phyloP scores from a whole-genome alignment of 2,888 invertebrate species.

The Drosophila maculinotata region DNA sequence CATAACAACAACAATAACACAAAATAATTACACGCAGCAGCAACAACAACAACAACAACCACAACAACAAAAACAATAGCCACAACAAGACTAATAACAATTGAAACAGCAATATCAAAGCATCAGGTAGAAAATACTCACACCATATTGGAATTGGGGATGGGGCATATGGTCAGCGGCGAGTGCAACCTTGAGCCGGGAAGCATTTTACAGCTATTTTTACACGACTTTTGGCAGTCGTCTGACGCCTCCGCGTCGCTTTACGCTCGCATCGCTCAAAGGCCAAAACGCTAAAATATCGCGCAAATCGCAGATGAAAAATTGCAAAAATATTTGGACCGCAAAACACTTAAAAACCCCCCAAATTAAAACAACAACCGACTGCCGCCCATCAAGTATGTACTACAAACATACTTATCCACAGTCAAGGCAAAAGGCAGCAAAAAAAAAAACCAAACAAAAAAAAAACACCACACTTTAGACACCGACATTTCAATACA shows the following conservation, averaged over 20 bases:
- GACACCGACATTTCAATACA: conserved; percentile 17
- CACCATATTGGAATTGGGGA: conserved; percentile 49
- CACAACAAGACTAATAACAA: not conserved
- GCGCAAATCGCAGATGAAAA: conserved; percentile 59
- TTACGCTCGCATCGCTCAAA: conserved; percentile 22
- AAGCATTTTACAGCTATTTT: conserved; percentile 71
- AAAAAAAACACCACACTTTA: not conserved
- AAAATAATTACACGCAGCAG: conserved; percentile 13
- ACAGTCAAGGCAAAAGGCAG: conserved; percentile 8
- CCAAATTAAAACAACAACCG: conserved; percentile 39
- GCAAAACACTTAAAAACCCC: conserved; percentile 55
- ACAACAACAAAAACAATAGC: not conserved
- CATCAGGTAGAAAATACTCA: not conserved
- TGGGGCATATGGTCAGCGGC: conserved; percentile 25
- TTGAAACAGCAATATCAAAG: too few relatives aligned
- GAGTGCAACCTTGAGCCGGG: conserved; percentile 48
- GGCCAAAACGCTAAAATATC: conserved; percentile 47
- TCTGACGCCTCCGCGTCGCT: conserved; percentile 6
- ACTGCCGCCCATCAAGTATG: conserved; percentile 17
- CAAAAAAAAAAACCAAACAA: not conserved
- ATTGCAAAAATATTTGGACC: conserved; percentile 64
- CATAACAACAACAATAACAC: conserved; percentile 20
- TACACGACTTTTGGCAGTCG: conserved; percentile 52
- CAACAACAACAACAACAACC: not conserved
- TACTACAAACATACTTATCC: conserved; percentile 28